Evolutionary conservation across 1,140 invertebrate species (phyloP), one percentile per base, ranked within the genome.

Genomic region (Heterodera schachtii): DNA sequence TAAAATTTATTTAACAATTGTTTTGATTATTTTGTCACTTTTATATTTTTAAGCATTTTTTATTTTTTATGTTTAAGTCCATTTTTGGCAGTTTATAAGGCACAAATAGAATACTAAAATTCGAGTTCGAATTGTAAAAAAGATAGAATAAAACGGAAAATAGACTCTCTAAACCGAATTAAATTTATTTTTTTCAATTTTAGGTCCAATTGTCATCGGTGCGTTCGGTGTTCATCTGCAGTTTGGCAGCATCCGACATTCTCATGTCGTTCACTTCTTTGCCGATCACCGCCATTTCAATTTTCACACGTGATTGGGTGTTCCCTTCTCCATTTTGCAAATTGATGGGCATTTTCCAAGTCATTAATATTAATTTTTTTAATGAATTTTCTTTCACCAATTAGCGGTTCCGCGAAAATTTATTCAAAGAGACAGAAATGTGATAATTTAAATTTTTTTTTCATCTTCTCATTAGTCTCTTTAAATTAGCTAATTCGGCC

Each of bases 221-320:
- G 16, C 77, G 88, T 11, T 88, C 88, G 52, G 88, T 89, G 41
- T 89, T 89, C 79, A 90, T 89, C 73, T 86, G 84, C 66, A 85
- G 82, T 79, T 82, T 89, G 77, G 89, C 88, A 41, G 81, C 85
- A 4, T 83, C 79, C 5, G 88, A 89, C 78, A 80, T 89, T 64
- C 57, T 90, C 41, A 90, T 89, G 87, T 84, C 76, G 41, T 47
- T 89, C n/a, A 88, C 88, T 31, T 83, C 80, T 41, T 77, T 89
- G 47, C 88, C 88, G 21, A 85, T 90, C 64, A 89, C 88, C 19
- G 88, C 88, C 8, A 80, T 90, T 44, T 84, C 83, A 9, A 89
- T 90, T 41, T 89, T 89, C 73, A 86, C 86, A 9, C 81, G 88
- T n/a, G 86, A 88, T 81, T 89, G 88, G 88, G 85, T 90, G n/a